Evolutionary conservation across 2,797 vertebrate genomes (phyloP), one percentile per base, ranked within the genome.

Genomic region (Acropternis orthonyx): DNA sequence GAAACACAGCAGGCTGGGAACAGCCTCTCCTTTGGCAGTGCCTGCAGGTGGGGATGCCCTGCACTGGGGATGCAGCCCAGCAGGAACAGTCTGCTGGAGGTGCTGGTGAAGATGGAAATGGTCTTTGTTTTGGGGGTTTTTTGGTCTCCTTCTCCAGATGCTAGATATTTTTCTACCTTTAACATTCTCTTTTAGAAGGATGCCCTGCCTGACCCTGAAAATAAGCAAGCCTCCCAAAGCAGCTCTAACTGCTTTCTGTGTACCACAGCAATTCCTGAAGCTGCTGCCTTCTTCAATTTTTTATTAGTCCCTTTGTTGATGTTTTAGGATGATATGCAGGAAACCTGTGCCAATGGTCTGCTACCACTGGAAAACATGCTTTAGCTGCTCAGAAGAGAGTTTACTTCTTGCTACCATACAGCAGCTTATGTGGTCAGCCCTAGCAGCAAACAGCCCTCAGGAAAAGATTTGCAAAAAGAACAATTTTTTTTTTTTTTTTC

Each of bases 381-480:
- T 81, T 1, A 6, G n/a, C 39, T 5, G 7, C 51, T 39, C 22
- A 14, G 37, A 37, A 49, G 34, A 28, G 32, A 0, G 0, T 0
- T 2, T 48, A 10, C 13, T 62, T 20, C 51, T 12, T 69, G 39
- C 59, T 89, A 49, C 66, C 8, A 1, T 39, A 7, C 36, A 28
- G 14, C 7, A 76, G 32, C 10, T 55, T 85, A 14, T 77, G 54
- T 65, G 18, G 3, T 28, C 1, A 0, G 16, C 41, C 24, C 20
- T 51, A 3, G 66, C 36, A 69, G 16, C n/a, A 58, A 27, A 34
- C 14, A n/a, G 11, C 69, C 48, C 77, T n/a, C 21, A 75, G 27
- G 21, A 34, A n/a, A 24, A 85, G 5, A 9, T 48, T 79, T 51
- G 18, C 48, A 44, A 11, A 12, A 37, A 48, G 10, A 52, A 4